Evolutionary conservation across 2,113 vertebrate species (phyloP).

Genomic region (Charina bottae): DNA sequence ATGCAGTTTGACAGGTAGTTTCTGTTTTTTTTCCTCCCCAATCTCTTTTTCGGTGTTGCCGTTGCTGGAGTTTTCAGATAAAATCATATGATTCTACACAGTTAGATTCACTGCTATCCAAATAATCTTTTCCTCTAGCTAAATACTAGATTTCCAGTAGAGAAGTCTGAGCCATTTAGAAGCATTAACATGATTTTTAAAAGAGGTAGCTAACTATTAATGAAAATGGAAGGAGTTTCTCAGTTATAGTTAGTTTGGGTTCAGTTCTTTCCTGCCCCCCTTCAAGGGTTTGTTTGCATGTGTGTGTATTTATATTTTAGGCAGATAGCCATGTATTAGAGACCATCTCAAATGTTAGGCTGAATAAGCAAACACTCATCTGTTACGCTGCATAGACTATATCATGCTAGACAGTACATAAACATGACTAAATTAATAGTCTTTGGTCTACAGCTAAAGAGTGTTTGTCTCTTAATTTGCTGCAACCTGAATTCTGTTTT

Average conservation of each 20-base stretch:
- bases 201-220: neutral
- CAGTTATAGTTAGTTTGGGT: neutral
- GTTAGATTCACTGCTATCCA: neutral
- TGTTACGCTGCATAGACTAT: neutral
- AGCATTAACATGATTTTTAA: neutral
- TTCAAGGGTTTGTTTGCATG: neutral
- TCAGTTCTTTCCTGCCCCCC: neutral
- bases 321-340: neutral
- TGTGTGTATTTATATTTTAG: neutral
- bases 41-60: neutral
- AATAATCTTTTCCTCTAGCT: neutral
- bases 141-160: neutral
- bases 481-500: neutral
- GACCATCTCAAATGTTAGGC: neutral
- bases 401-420: neutral
- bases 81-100: neutral
- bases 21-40: neutral
- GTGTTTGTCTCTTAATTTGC: neutral
- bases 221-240: neutral
- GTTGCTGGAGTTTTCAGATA: neutral
- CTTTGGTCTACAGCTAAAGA: neutral
- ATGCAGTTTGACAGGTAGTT: neutral
- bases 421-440: neutral
- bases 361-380: neutral
- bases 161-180: neutral